A percentile compares a stretch with the other conserved stretches of the same genome.
phyloP scores from a whole-genome alignment of 2,113 vertebrate species.

The Eonycteris spelaea region DNA sequence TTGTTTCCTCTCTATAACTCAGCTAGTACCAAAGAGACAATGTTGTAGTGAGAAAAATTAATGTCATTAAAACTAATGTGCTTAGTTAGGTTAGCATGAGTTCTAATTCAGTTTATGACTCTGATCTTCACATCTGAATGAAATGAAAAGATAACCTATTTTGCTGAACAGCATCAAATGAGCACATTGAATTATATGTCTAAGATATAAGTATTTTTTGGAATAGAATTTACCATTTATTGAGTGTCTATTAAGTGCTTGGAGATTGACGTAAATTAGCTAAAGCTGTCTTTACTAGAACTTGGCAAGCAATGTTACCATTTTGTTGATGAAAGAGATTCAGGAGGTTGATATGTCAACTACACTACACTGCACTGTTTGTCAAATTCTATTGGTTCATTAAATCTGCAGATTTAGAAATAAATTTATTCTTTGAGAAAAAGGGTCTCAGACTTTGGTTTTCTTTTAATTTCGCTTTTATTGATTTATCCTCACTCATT shows the following conservation, averaged over 20 bases:
- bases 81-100: neutral
- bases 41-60: neutral
- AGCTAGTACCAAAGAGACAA: neutral
- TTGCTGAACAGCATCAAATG: neutral
- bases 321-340: neutral
- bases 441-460: neutral
- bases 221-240: neutral
- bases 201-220: neutral
- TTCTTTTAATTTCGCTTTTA: neutral
- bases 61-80: neutral
- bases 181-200: neutral
- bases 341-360: neutral
- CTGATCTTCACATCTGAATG: neutral
- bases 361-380: rapidly evolving
- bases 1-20: neutral
- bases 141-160: neutral
- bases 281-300: neutral
- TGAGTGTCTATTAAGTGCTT: neutral
- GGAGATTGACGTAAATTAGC: neutral
- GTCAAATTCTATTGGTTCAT: neutral
- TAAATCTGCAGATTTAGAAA: neutral
- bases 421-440: neutral
- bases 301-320: neutral
- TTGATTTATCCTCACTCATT: neutral
- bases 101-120: neutral